Evolutionary conservation across 2,797 vertebrate species (phyloP).

Genomic region (Bovichtus diacanthus): DNA sequence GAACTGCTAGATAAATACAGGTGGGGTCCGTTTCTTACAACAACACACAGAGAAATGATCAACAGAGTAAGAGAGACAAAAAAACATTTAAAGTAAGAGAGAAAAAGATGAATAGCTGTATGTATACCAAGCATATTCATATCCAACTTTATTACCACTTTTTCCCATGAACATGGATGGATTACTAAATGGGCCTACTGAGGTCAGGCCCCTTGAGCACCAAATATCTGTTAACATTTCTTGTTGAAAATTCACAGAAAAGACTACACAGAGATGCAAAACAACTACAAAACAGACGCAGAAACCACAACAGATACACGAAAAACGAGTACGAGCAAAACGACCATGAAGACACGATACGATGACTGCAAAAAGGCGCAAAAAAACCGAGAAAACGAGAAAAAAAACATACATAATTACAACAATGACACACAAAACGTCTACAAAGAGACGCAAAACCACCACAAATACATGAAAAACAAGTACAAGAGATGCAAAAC

Average conservation of each 20-base stretch:
- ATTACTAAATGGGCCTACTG: not conserved
- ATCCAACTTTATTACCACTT: not conserved
- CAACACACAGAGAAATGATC: slow-evolving; percentile 34
- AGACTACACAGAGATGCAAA: not conserved
- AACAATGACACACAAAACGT: not conserved
- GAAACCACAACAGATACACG: not conserved
- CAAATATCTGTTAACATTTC: not conserved
- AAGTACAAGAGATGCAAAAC: not conserved
- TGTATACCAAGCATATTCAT: slow-evolving; percentile 6
- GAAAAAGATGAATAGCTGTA: not conserved
- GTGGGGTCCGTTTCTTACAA: slow-evolving; percentile 76
- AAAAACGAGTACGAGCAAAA: not conserved
- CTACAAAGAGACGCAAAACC: too few relatives aligned
- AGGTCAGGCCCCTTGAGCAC: not conserved
- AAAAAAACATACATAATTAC: too few relatives aligned
- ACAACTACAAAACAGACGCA: not conserved
- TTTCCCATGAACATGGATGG: not conserved
- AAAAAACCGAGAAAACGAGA: too few relatives aligned
- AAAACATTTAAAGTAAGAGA: not conserved
- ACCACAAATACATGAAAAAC: not conserved
- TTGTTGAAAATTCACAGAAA: not conserved
- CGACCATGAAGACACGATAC: not conserved
- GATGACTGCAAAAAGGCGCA: not conserved
- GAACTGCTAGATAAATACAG: slow-evolving; percentile 82
- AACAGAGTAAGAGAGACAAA: slow-evolving; percentile 26